Conservation (phyloP, 2,113 vertebrate species). For the Tragelaphus scriptus region DNA sequence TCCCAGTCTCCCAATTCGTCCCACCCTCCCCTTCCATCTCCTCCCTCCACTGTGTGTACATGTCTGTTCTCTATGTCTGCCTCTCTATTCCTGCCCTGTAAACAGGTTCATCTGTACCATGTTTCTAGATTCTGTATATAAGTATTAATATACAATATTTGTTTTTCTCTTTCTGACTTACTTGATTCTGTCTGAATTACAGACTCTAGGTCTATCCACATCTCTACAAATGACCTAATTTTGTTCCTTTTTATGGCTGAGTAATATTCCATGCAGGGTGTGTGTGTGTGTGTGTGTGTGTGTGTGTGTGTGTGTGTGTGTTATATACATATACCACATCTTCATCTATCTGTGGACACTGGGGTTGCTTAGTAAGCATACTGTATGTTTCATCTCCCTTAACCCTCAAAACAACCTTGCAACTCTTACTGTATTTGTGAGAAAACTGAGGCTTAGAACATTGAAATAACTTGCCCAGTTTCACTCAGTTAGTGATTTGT, state of each 20-base stretch:
- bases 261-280: not conserved
- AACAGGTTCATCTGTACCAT: not conserved
- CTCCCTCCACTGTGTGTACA: not conserved
- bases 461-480: not conserved
- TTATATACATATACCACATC: fast-evolving
- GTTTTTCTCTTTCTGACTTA: not conserved
- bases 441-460: not conserved
- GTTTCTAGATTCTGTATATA: not conserved
- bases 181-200: not conserved
- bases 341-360: not conserved
- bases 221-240: not conserved
- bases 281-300: too few relatives aligned
- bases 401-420: not conserved
- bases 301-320: too few relatives aligned
- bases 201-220: not conserved
- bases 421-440: not conserved
- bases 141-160: not conserved
- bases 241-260: not conserved
- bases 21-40: not conserved
- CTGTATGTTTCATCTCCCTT: not conserved
- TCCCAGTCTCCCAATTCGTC: not conserved
- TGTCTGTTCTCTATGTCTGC: not conserved
- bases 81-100: not conserved
- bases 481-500: not conserved
- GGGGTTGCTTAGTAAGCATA: fast-evolving